Conservation (phyloP, 2,113 vertebrate genomes). For the Oncorhynchus keta region DNA sequence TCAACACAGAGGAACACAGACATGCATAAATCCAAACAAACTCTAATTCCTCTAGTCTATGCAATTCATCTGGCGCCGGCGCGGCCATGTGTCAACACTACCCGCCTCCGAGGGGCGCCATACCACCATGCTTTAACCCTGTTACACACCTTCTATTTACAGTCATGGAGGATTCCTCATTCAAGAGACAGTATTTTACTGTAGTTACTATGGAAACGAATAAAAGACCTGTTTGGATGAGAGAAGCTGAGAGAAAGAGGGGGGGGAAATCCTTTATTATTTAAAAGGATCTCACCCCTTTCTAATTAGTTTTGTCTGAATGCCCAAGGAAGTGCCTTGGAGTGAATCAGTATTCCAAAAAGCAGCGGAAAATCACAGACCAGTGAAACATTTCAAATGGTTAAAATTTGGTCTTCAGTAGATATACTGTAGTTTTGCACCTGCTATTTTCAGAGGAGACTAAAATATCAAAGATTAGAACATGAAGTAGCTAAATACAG, state of each 20-base stretch:
- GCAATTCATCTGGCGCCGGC: too few relatives aligned
- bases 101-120: conserved; percentile 61
- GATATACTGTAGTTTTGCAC: too few relatives aligned
- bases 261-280: conserved; percentile 68
- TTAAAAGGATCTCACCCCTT: conserved; percentile 74
- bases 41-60: conserved; percentile 1
- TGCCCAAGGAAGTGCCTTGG: conserved; percentile 61
- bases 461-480: too few relatives aligned
- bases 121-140: conserved; percentile 37
- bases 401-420: too few relatives aligned
- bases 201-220: conserved; percentile 76
- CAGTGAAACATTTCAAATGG: too few relatives aligned
- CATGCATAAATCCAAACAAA: conserved; percentile 1
- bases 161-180: conserved; percentile 72
- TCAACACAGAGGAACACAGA: conserved; percentile 5
- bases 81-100: not conserved
- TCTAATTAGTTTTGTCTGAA: conserved; percentile 75
- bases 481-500: too few relatives aligned
- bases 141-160: conserved; percentile 51
- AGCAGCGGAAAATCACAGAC: too few relatives aligned
- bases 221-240: conserved; percentile 65
- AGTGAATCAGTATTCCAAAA: conserved; percentile 23
- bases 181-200: conserved; percentile 59
- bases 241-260: not conserved
- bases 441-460: too few relatives aligned